Evolutionary conservation across 2,797 vertebrate genomes (phyloP).

Genomic region (Gila robusta): DNA sequence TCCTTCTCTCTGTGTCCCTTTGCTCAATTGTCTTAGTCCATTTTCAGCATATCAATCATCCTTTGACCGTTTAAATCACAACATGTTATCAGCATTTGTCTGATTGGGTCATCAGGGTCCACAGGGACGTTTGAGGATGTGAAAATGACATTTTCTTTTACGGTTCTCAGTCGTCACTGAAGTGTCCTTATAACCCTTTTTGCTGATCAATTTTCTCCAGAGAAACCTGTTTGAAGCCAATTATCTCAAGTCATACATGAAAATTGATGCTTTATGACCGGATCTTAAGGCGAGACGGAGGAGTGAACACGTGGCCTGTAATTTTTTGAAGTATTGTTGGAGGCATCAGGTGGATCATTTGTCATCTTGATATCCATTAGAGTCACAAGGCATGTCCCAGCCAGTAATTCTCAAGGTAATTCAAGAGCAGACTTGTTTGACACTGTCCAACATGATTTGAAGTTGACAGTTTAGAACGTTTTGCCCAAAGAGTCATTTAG

Average conservation of each 20-base stretch:
- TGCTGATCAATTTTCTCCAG: constrained; percentile 40
- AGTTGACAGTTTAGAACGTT: constrained; percentile 27
- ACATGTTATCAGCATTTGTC: constrained; percentile 36
- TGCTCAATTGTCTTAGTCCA: constrained; percentile 28
- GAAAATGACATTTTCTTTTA: constrained; percentile 30
- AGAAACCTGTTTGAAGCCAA: constrained; percentile 33
- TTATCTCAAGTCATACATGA: constrained; percentile 29
- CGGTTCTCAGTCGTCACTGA: constrained; percentile 3
- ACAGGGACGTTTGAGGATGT: background rate
- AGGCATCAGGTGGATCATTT: constrained; percentile 62
- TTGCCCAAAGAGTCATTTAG: constrained; percentile 4
- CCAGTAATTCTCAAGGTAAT: constrained; percentile 42
- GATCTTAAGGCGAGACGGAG: constrained; percentile 57
- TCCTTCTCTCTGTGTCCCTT: background rate
- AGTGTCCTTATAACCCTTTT: constrained; percentile 34
- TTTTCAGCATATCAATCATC: constrained; percentile 39
- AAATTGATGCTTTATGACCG: constrained; percentile 66
- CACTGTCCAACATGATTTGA: constrained; percentile 12
- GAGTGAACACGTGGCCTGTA: constrained; percentile 7
- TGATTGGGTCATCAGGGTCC: constrained; percentile 38
- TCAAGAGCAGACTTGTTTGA: constrained; percentile 40
- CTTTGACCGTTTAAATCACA: constrained; percentile 8
- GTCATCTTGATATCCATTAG: constrained; percentile 62
- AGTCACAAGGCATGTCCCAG: constrained; percentile 38
- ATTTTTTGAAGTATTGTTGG: constrained; percentile 38